Conservation (phyloP, 1,140 invertebrate species). For the Fopius arisanus region DNA sequence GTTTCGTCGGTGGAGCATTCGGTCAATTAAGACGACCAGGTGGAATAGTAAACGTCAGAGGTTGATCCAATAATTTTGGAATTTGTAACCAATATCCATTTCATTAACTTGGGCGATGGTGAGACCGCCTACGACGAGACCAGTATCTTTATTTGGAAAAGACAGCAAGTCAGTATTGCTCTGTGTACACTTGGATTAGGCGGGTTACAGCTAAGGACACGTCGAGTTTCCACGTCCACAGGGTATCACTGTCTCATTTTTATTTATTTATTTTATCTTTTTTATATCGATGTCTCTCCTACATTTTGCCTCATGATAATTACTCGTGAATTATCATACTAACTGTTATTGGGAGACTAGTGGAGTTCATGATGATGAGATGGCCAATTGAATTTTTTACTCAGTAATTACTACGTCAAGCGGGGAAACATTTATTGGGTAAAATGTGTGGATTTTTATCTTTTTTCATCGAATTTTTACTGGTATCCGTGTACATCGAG, state of each 20-base stretch:
- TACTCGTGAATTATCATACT: background rate
- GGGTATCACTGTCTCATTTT: conserved; percentile 30
- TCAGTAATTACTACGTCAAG: too few species aligned
- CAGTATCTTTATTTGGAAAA: conserved; percentile 34
- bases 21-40: background rate
- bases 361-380: too few species aligned
- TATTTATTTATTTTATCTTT: background rate
- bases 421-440: background rate
- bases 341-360: too few species aligned
- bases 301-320: background rate
- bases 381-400: too few species aligned
- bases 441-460: background rate
- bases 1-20: background rate
- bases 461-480: background rate
- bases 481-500: background rate
- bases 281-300: conserved; percentile 3
- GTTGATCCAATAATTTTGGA: background rate
- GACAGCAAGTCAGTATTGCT: conserved; percentile 23
- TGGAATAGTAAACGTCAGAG: background rate
- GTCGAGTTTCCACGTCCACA: conserved; percentile 40
- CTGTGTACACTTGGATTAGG: conserved; percentile 47
- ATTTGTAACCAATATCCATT: background rate
- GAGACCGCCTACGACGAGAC: conserved; percentile 39
- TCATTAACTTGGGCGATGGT: background rate
- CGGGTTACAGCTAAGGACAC: conserved; percentile 49